Base-by-base conservation (phyloP, 1,140 invertebrate genomes). In the Bombus haemorrhoidalis region DNA sequence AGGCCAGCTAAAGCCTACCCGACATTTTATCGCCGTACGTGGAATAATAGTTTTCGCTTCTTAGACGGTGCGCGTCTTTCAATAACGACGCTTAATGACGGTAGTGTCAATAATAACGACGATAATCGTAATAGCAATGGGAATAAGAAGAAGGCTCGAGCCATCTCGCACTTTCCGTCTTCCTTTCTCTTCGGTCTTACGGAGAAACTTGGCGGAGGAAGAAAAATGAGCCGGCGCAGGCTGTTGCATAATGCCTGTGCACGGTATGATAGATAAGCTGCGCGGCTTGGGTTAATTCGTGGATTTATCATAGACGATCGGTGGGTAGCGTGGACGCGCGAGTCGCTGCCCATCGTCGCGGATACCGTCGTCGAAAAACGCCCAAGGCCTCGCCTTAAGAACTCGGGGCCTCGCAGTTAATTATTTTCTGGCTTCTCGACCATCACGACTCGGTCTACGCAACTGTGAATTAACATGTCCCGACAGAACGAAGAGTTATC, bases 401-500 rank as follows among this genome's bases (percentile, higher is more conserved):
- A 37, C 41, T 28, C 34, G n/a, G 34, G 22, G 41, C 75, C 37
- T 79, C 28, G 53, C 85, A 83, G 79, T 89, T 86, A 89, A 89
- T 89, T 89, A 89, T 89, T 86, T 81, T 74, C 75, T 83, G 83
- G 69, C 41, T 72, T 59, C 43, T 37, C 37, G 47, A 8, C 47
- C 57, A 25, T 34, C 57, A 69, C 57, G 66, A 37, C n/a, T 66
- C 25, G 62, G 15, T 39, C 18, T 15, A 34, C 59, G 72, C 77
- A 73, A 86, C 87, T 89, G 80, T 80, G 87, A 85, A 81, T 89
- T 88, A 83, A 88, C 84, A 75, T 75, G 88, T 86, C 78, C 68
- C 69, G 32, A 3, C 39, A 47, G 8, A 85, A 88, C 59, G 86
- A 88, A 85, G 83, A 85, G 53, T 85, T 80, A 85, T 85, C 39